Percentiles rank a stretch among this genome's conserved stretches.
These are phyloP conservation scores for Phenganax stokvisi DNA, from an alignment of 92 coral and sea anemone genomes.

Conservation along the genomic window DNA sequence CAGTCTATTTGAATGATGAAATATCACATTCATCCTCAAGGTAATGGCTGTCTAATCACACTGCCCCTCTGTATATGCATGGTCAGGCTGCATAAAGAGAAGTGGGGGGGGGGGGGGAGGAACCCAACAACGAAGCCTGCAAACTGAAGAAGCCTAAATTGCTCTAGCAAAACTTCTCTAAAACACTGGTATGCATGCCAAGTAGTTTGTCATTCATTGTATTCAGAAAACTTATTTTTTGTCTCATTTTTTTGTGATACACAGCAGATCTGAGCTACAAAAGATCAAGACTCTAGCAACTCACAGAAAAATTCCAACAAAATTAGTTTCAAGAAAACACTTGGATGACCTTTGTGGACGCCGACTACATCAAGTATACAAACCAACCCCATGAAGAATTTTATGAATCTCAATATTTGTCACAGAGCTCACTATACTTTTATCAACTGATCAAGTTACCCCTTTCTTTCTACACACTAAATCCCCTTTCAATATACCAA, in stretches of 20 bases:
- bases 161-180: not conserved
- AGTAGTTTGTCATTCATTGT: not conserved
- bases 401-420: not conserved
- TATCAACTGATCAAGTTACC: not conserved
- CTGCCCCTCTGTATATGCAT: too few relatives aligned
- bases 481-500: not conserved
- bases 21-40: constrained; percentile 34
- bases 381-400: not conserved
- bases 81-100: too few relatives aligned
- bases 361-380: constrained; percentile 52
- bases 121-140: not conserved
- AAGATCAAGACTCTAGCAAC: constrained; percentile 39
- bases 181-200: not conserved
- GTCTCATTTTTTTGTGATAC: not conserved
- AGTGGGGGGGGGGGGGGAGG: not conserved
- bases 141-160: not conserved
- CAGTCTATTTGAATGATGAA: constrained; percentile 48
- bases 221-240: not conserved
- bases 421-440: not conserved
- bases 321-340: constrained; percentile 44
- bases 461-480: too few relatives aligned
- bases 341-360: constrained; percentile 44
- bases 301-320: constrained; percentile 26
- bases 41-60: not conserved
- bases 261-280: constrained; percentile 41